phyloP scores from a whole-genome alignment of 2,113 vertebrate species.

The Mobula hypostoma region DNA sequence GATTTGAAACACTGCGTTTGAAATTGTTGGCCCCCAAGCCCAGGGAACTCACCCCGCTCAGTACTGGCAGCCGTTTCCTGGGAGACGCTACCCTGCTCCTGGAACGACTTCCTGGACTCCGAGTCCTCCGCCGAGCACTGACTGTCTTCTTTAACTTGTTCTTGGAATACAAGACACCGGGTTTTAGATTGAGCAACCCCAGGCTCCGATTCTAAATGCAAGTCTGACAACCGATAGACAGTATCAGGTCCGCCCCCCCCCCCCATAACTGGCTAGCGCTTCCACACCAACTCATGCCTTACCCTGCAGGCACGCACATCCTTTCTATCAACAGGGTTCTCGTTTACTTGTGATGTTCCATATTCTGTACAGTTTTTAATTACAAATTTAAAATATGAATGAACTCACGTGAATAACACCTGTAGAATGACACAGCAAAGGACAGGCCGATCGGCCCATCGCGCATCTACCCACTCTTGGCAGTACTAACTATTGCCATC shows the following conservation, averaged over 20 bases:
- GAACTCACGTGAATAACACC: background rate
- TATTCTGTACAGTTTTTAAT: background rate
- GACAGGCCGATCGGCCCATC: background rate
- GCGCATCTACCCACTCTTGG: background rate
- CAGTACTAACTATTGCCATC: background rate
- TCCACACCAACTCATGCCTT: background rate
- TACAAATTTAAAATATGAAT: background rate
- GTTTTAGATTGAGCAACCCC: constrained; percentile 56
- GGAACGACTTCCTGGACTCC: constrained; percentile 74
- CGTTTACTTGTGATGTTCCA: background rate
- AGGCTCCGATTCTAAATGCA: constrained; percentile 55
- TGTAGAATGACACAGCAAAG: background rate
- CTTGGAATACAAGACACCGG: constrained; percentile 66
- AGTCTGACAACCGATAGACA: constrained; percentile 51
- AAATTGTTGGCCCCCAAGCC: background rate
- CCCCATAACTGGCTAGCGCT: constrained; percentile 48
- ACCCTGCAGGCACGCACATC: background rate
- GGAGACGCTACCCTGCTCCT: constrained; percentile 66
- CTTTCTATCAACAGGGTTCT: background rate
- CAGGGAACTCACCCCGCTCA: constrained; percentile 64
- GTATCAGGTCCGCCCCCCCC: constrained; percentile 40
- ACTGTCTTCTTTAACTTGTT: constrained; percentile 69
- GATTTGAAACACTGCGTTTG: background rate
- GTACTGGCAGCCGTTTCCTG: constrained; percentile 71
- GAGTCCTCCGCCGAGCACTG: constrained; percentile 75